These are phyloP conservation scores for Oncorhynchus keta DNA, from an alignment of 2,113 vertebrate genomes.

Conservation along the genomic window DNA sequence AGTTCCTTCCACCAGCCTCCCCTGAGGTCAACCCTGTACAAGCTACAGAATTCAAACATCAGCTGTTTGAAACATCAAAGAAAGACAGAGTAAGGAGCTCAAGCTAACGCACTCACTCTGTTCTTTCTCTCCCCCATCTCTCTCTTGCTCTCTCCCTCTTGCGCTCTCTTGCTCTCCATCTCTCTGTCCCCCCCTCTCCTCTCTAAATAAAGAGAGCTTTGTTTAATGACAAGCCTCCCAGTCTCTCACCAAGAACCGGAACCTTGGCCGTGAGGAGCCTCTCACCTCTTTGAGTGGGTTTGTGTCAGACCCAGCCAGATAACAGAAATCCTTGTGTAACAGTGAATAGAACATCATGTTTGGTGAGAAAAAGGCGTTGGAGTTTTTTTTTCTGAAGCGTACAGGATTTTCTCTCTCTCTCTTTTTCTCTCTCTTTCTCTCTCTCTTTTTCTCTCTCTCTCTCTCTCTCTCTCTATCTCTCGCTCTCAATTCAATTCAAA, in stretches of 20 bases:
- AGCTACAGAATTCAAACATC: neutral
- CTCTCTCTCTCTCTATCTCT: no score
- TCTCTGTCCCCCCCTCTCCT: no score
- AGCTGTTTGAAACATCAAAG: neutral
- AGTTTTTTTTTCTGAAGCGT: no score
- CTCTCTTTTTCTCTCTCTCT: rapidly evolving
- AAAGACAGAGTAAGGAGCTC: neutral
- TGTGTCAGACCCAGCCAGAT: neutral
- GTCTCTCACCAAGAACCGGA: neutral
- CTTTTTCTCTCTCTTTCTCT: no score
- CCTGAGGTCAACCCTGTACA: neutral
- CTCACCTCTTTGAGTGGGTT: neutral
- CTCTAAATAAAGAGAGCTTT: neutral
- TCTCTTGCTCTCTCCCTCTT: neutral
- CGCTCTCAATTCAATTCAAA: no score
- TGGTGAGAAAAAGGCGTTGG: neutral
- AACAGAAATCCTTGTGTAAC: neutral
- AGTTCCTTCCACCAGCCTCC: no score
- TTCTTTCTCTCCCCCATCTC: neutral
- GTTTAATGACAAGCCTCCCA: neutral
- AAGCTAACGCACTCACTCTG: neutral
- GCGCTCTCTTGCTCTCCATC: no score
- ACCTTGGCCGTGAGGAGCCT: neutral
- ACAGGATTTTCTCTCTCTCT: no score
- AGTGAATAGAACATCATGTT: neutral